Evolutionary conservation across 2,113 vertebrate genomes (phyloP).

Genomic region (Lonchura striata): DNA sequence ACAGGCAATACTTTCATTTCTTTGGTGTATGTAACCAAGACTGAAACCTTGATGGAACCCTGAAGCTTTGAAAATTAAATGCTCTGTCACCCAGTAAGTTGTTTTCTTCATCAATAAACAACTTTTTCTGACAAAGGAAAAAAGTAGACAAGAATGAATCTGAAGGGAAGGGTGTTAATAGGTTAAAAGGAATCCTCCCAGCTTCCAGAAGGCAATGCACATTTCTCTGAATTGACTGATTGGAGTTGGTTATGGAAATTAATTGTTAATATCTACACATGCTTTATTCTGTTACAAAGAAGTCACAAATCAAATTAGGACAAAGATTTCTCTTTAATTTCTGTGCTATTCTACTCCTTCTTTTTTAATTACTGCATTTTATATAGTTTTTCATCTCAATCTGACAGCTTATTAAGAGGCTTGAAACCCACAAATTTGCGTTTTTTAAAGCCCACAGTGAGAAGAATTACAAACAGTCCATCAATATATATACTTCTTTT

Average conservation of each 20-base stretch:
- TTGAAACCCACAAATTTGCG: constrained; percentile 36
- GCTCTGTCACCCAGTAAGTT: neutral
- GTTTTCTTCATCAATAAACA: constrained; percentile 9
- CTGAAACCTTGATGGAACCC: neutral
- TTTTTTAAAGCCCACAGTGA: neutral
- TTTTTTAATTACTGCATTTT: constrained; percentile 37
- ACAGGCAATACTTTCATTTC: neutral
- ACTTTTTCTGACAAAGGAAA: neutral
- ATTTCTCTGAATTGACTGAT: constrained; percentile 29
- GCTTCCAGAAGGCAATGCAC: neutral
- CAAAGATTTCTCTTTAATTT: constrained; percentile 49
- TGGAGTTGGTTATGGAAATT: constrained; percentile 45
- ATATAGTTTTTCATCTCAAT: constrained; percentile 8
- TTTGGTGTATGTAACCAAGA: neutral
- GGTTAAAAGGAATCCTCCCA: constrained; percentile 31
- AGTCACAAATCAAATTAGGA: constrained; percentile 57
- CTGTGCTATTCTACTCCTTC: constrained; percentile 14
- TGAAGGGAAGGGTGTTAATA: constrained; percentile 15
- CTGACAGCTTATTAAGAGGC: constrained; percentile 42
- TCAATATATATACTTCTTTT: neutral
- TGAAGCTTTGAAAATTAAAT: constrained; percentile 8
- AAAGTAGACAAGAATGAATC: neutral
- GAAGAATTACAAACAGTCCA: neutral
- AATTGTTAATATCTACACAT: constrained; percentile 35
- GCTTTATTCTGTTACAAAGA: constrained; percentile 49